Base-by-base conservation (phyloP, 2,888 invertebrate genomes). In the Heliconius ismenius region DNA sequence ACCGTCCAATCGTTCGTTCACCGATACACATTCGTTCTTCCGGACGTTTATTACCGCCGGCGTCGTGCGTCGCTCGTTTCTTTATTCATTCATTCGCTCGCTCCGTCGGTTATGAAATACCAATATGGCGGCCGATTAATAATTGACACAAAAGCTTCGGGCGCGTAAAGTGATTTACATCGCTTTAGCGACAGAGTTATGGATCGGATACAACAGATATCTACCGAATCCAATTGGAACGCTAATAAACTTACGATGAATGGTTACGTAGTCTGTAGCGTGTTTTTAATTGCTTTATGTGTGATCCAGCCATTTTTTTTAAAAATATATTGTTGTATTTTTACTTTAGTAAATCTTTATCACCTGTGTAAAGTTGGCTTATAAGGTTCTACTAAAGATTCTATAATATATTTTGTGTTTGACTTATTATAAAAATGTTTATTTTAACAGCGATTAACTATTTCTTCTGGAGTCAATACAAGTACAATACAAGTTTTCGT, bases 141-240 rank as follows among this genome's bases (percentile, higher is more conserved):
- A 77, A 77, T 79, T 75, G 73, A 77, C 79, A 73, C 75, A 79
- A 77, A 79, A 76, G 73, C 74, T 79, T 74, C 68, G 74, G 76
- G 78, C 73, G 78, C 75, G 73, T 76, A 67, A 77, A 76, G 75
- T 77, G 75, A 77, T 79, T 75, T 77, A 77, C 77, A 75, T 63
- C 72, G 75, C 75, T 79, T 75, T 49, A 77, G 68, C 73, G 73
- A 32, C 63, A 73, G 73, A 78, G 68, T 74, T 78, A 76, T 76
- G 76, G 70, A 78, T 72, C 70, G 54, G 76, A 76, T 74, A 76
- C 72, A 73, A 68, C 78, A 70, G 75, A 76, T 70, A 76, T 36
- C 43, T 74, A 74, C 39, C 49, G 39, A 43, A 63, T 67, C 68
- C 74, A 74, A 76, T 76, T 67, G 76, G 63, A 76, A 76, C 74